A percentile compares a stretch with the other conserved stretches of the same genome.
phyloP scores from a whole-genome alignment of 2,113 vertebrate genomes.

The Uropsilus gracilis region DNA sequence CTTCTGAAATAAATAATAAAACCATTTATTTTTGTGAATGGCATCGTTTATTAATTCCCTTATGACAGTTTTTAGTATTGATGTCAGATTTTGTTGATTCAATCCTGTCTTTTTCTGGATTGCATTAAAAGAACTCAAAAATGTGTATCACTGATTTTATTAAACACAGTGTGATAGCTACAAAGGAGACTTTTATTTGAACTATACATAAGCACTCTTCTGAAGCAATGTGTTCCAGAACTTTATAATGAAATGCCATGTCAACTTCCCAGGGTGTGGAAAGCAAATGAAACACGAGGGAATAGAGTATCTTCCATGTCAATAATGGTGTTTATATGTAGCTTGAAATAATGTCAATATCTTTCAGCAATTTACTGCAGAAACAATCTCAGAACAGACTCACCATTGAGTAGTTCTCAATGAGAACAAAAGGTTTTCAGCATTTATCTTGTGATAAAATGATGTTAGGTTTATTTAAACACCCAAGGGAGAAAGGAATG shows the following conservation, averaged over 20 bases:
- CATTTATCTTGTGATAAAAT: not conserved
- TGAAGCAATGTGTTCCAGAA: not conserved
- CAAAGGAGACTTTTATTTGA: not conserved
- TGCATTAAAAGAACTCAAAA: not conserved
- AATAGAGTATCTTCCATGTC: not conserved
- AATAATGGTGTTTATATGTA: not conserved
- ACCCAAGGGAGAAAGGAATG: not conserved
- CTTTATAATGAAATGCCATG: not conserved
- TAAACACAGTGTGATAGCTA: not conserved
- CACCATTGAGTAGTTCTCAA: not conserved
- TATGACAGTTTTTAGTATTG: not conserved
- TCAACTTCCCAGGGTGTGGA: not conserved
- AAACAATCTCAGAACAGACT: not conserved
- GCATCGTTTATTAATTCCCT: not conserved
- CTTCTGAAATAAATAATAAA: not conserved
- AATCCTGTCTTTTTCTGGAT: not conserved
- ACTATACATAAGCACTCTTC: not conserved
- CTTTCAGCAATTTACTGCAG: not conserved
- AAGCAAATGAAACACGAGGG: constrained; percentile 26
- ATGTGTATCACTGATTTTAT: not conserved
- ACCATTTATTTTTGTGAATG: not conserved
- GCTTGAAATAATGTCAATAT: constrained; percentile 6
- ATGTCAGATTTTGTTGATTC: not conserved
- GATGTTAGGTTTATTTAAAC: not conserved
- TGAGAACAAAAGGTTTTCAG: not conserved